Conservation (phyloP, 1,140 invertebrate species). For the Drosophila rhopaloa region DNA sequence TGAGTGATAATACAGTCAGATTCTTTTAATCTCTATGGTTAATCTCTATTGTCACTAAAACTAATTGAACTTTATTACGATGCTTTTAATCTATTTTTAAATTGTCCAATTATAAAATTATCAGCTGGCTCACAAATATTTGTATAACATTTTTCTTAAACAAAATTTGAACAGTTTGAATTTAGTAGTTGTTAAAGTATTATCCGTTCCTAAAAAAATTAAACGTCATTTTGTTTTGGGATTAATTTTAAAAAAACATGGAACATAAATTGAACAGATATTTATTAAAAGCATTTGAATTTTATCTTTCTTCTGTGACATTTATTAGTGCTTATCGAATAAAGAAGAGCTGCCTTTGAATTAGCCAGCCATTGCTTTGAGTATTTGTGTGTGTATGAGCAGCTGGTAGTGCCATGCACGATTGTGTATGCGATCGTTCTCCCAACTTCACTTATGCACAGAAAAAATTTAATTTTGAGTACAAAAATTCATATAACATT, state of each 20-base stretch:
- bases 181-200: too few relatives aligned
- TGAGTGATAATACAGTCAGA: background rate
- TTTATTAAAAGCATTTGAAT: background rate
- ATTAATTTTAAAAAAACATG: too few relatives aligned
- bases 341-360: constrained; percentile 29
- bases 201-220: too few relatives aligned
- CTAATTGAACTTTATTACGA: background rate
- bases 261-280: too few relatives aligned
- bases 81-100: background rate
- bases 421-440: constrained; percentile 11
- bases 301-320: constrained; percentile 6
- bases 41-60: constrained; percentile 1
- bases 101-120: background rate
- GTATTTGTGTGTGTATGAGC: constrained; percentile 7
- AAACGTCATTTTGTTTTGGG: too few relatives aligned
- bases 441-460: constrained; percentile 2
- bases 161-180: too few relatives aligned
- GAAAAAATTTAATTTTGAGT: background rate
- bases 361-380: constrained; percentile 25
- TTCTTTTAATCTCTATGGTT: background rate
- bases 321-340: constrained; percentile 19
- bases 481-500: background rate
- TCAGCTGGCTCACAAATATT: background rate
- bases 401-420: constrained; percentile 45
- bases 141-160: too few relatives aligned